These are phyloP conservation scores for Tupaia tana DNA, from an alignment of 2,113 vertebrate species.

Conservation along the genomic window DNA sequence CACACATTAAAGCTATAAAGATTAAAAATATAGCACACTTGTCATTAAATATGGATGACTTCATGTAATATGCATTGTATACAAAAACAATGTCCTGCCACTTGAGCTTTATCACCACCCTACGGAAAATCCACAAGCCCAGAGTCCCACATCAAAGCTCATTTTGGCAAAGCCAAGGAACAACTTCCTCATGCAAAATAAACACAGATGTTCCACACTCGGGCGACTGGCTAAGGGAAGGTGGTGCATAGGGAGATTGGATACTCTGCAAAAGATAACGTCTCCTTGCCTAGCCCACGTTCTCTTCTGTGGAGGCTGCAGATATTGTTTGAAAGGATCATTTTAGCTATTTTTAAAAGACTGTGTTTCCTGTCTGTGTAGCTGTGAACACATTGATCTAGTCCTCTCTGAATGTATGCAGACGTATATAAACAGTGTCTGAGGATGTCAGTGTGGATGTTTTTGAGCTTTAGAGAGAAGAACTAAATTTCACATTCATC, in stretches of 20 bases:
- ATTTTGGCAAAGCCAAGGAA: conserved; percentile 83
- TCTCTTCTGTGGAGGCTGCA: not conserved
- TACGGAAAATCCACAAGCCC: conserved; percentile 76
- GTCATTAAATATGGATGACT: conserved; percentile 89
- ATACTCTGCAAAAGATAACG: not conserved
- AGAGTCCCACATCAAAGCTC: conserved; percentile 79
- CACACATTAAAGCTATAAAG: conserved; percentile 89
- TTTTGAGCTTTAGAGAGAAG: conserved; percentile 30
- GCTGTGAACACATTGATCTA: not conserved
- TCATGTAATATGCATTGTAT: conserved; percentile 88
- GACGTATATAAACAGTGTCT: rapidly evolving
- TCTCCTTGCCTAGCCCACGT: not conserved
- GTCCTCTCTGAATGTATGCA: rapidly evolving
- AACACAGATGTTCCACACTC: conserved; percentile 88
- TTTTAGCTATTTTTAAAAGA: conserved; percentile 48
- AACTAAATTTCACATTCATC: conserved; percentile 41
- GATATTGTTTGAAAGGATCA: not conserved
- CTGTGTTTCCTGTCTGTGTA: not conserved
- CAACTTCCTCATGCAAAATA: conserved; percentile 88
- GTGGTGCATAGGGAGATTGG: conserved; percentile 51
- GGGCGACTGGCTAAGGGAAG: conserved; percentile 70
- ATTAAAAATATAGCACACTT: conserved; percentile 90
- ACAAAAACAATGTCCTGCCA: conserved; percentile 77
- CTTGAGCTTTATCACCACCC: conserved; percentile 75
- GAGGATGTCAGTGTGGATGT: not conserved